phyloP scores from a whole-genome alignment of 2,113 vertebrate genomes.

The Neoarius graeffei region DNA sequence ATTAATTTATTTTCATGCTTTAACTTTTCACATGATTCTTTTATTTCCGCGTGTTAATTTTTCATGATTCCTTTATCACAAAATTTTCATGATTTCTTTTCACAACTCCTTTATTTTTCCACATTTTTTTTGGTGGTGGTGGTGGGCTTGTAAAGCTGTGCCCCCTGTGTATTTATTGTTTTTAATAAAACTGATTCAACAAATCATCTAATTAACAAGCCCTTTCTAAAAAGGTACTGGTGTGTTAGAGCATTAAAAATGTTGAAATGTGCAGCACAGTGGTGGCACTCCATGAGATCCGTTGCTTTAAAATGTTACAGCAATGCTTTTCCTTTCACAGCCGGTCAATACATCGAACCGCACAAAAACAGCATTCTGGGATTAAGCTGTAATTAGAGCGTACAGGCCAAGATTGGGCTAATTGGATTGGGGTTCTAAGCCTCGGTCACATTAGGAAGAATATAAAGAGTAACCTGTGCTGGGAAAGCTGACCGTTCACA shows the following conservation, averaged over 20 bases:
- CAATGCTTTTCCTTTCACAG: conserved; percentile 12
- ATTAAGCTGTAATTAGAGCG: conserved; percentile 42
- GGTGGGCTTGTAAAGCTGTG: background rate
- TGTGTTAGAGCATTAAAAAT: background rate
- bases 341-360: conserved; percentile 25
- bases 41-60: too few species aligned
- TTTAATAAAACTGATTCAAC: background rate
- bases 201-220: background rate
- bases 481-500: background rate
- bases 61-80: too few species aligned
- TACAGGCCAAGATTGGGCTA: conserved; percentile 31
- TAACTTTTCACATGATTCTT: too few species aligned
- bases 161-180: background rate
- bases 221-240: background rate
- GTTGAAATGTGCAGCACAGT: background rate
- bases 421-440: conserved; percentile 43
- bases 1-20: too few species aligned
- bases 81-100: too few species aligned
- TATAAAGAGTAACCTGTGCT: conserved; percentile 29
- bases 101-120: too few species aligned
- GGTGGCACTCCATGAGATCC: background rate
- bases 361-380: conserved; percentile 20
- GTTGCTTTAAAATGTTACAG: background rate
- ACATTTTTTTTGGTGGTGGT: too few species aligned
- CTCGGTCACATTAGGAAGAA: conserved; percentile 37